Conservation (phyloP, 2,113 vertebrate genomes). For the Fulmarus glacialis region DNA sequence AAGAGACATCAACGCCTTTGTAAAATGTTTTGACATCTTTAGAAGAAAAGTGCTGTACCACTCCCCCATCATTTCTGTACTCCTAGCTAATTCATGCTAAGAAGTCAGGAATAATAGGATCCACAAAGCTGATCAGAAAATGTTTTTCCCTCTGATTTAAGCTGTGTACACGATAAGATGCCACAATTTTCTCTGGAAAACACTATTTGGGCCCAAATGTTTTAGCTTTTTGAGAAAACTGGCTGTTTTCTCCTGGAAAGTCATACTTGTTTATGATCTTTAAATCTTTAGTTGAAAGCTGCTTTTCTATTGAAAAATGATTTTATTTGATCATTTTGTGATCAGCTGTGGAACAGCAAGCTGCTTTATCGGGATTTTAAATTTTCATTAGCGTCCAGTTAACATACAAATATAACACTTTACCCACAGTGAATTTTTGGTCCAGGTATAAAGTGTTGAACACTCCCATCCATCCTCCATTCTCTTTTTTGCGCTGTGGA, state of each 20-base stretch:
- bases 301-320: not conserved
- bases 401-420: not conserved
- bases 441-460: not conserved
- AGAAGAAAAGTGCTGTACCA: not conserved
- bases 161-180: not conserved
- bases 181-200: not conserved
- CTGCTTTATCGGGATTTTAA: not conserved
- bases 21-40: conserved; percentile 18
- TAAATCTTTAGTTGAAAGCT: not conserved
- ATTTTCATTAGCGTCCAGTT: not conserved
- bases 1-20: not conserved
- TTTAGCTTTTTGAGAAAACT: not conserved
- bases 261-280: not conserved
- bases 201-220: not conserved
- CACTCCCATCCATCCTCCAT: not conserved
- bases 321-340: not conserved
- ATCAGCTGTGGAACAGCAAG: not conserved
- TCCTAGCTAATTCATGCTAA: not conserved
- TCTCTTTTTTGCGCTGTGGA: not conserved
- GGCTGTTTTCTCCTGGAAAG: not conserved
- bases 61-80: not conserved
- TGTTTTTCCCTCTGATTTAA: not conserved
- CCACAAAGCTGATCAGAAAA: not conserved
- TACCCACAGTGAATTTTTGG: not conserved
- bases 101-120: not conserved